Conservation (phyloP, 2,888 invertebrate species). For the Cylindroiulus punctatus region DNA sequence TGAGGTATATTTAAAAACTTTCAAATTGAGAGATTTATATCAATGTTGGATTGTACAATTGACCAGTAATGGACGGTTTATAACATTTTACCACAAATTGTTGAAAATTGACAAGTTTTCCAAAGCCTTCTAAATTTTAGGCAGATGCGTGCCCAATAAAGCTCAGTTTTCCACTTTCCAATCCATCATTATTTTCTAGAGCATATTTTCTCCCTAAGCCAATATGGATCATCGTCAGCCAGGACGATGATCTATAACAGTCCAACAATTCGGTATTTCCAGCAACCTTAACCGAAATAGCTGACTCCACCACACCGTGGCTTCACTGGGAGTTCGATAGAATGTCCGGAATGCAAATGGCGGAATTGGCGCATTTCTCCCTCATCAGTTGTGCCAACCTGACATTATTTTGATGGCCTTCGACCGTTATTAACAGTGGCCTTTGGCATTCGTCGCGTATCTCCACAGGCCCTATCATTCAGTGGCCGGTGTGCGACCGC, state of each 20-base stretch:
- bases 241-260: neutral
- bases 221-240: neutral
- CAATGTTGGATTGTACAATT: too few relatives aligned
- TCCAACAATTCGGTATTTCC: neutral
- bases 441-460: constrained; percentile 37
- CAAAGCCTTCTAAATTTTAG: too few relatives aligned
- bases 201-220: neutral
- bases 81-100: too few relatives aligned
- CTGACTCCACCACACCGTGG: neutral
- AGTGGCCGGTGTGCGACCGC: neutral
- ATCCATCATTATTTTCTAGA: neutral
- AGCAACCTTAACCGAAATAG: constrained; percentile 14
- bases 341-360: constrained; percentile 51
- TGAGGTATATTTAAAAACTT: too few relatives aligned
- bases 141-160: too few relatives aligned
- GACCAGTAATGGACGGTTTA: too few relatives aligned
- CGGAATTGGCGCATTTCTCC: constrained; percentile 7
- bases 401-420: constrained; percentile 6
- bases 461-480: neutral
- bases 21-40: too few relatives aligned
- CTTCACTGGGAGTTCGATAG: neutral
- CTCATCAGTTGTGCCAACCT: constrained; percentile 13
- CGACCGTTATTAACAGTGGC: constrained; percentile 30
- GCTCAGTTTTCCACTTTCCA: neutral
- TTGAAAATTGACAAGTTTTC: too few relatives aligned